Evolutionary conservation across 2,888 invertebrate species (phyloP), one percentile per base, ranked within the genome.

Genomic region (Diadromus collaris): DNA sequence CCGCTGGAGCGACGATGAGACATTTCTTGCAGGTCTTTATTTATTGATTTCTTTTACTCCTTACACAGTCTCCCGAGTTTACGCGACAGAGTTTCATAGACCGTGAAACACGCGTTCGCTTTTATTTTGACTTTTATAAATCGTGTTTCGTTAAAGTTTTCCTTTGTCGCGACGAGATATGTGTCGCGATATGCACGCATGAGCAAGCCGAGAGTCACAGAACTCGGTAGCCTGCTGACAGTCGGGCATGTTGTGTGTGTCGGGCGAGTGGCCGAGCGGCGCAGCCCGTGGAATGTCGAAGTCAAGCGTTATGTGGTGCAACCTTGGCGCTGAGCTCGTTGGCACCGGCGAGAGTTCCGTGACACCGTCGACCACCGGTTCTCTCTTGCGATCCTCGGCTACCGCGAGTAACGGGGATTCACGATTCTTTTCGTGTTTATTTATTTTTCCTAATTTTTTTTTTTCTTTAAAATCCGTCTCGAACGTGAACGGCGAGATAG

Each of bases 261-360:
- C 19, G 44, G 27, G 29, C 63, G 63, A 63, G 54, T 56, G 54
- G 54, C 27, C 54, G 54, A 54, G 54, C 38, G 38, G 38, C 38
- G 54, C 54, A 54, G 64, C 38, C 29, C 21, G 41, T 65, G 72
- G 64, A 72, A 72, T 72, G 78, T 70, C 67, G 74, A 74, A 79
- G 76, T 68, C 76, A 79, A 79, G 76, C 76, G 76, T 81, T 76
- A 76, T 76, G 79, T 73, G 51, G 76, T 79, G 79, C 76, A 79
- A 79, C 81, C 79, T 76, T 79, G 81, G 78, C 73, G 44, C 72
- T n/a, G 34, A 54, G 56, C 56, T 64, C 63, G 24, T 27, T 7
- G 54, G 54, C 54, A 54, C 54, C 54, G 54, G 54, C 54, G 41
- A 13, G 61, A 65, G 65, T 65, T 65, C 65, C 48, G 65, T 29